phyloP scores from a whole-genome alignment of 1,140 invertebrate species.

The Holotrichia oblita region DNA sequence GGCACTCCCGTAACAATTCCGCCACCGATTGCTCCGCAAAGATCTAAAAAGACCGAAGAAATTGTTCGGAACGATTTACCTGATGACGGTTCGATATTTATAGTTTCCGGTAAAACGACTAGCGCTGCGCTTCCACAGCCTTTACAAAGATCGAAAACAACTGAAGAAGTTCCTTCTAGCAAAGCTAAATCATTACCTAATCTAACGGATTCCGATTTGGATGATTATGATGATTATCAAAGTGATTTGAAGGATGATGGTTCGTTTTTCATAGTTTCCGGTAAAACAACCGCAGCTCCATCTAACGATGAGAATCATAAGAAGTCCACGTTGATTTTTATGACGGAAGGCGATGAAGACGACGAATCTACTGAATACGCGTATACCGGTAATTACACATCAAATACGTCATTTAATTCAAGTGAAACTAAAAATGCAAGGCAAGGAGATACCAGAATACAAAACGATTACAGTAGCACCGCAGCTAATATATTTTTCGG shows the following conservation, averaged over 20 bases:
- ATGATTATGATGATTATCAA: background rate
- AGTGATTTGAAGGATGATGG: background rate
- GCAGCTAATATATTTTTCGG: slow-evolving; percentile 58
- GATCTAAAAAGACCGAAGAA: too few species aligned
- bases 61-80: too few species aligned
- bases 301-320: background rate
- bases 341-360: slow-evolving; percentile 56
- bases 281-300: background rate
- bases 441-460: background rate
- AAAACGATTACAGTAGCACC: slow-evolving; percentile 49
- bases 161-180: background rate
- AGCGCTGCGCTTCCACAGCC: background rate
- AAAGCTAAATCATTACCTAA: slow-evolving; percentile 7
- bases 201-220: background rate
- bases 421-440: background rate
- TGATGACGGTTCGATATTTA: too few species aligned
- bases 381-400: slow-evolving; percentile 22
- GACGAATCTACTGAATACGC: slow-evolving; percentile 42
- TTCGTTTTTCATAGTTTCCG: background rate
- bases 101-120: background rate
- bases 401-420: slow-evolving; percentile 25
- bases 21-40: too few species aligned
- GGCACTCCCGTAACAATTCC: too few species aligned
- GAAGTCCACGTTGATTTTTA: slow-evolving; percentile 13
- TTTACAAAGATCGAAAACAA: background rate